These are phyloP conservation scores for Dolichotis patagonum DNA, from an alignment of 2,113 vertebrate species.

Conservation along the genomic window DNA sequence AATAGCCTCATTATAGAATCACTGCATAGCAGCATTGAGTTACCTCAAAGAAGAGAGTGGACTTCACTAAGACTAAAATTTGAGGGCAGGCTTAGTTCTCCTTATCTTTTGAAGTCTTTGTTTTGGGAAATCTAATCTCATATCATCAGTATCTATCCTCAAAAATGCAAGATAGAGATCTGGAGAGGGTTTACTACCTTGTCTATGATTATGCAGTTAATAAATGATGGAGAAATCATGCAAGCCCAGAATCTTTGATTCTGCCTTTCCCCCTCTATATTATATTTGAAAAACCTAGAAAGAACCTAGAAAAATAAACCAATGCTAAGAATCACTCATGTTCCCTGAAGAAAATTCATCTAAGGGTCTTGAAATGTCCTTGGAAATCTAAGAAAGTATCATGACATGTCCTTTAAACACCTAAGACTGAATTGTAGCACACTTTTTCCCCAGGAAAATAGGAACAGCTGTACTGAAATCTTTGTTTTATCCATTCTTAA, in stretches of 20 bases:
- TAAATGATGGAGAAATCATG: not conserved
- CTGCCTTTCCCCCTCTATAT: not conserved
- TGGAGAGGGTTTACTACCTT: not conserved
- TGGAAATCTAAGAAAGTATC: not conserved
- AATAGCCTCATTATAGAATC: not conserved
- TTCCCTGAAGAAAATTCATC: conserved; percentile 12
- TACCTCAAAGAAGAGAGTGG: not conserved
- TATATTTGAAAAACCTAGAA: not conserved
- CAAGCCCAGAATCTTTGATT: not conserved
- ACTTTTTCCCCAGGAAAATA: not conserved
- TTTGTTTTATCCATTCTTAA: not conserved
- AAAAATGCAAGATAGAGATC: not conserved
- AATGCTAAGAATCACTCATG: not conserved
- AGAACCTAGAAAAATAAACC: not conserved
- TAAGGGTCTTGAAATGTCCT: conserved; percentile 9
- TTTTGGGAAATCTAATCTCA: not conserved
- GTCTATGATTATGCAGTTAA: not conserved
- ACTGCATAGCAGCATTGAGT: not conserved
- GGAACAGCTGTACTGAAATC: not conserved
- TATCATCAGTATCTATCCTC: not conserved
- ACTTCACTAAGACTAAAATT: not conserved
- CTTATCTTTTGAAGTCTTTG: not conserved
- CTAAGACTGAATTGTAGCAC: not conserved
- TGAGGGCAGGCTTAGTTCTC: not conserved
- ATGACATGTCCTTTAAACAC: not conserved